Evolutionary conservation across 2,888 invertebrate species (phyloP), one percentile per base, ranked within the genome.

Genomic region (Sinodicranocentrus sp.): DNA sequence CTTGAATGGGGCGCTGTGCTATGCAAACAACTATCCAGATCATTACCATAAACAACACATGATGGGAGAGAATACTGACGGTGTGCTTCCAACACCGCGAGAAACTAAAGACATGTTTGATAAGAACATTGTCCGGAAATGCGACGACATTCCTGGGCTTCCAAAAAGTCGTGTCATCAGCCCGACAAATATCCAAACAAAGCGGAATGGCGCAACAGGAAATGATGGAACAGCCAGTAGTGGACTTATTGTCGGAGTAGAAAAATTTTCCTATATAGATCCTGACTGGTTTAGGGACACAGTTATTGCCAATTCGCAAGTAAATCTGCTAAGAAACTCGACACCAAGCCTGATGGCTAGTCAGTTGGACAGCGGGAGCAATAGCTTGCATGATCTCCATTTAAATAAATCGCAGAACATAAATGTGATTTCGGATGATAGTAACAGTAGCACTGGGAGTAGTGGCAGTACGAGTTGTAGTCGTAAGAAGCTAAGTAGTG

Each of bases 261-360:
- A 87, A 52, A 88, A 87, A 70, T 88, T 87, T 54, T 82, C 85
- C 10, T 88, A 88, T 71, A 86, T 86, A 63, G 88, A 88, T 76
- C 86, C 88, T 0, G 88, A 88, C 63, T 88, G 87, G 88, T 88
- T 85, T 84, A 85, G 86, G 23, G 88, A 88, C 68, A 86, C 86
- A 10, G 87, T 88, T 44, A 86, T 86, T 78, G 85, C 84, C 76
- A 87, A 87, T 75, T 88, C 87, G 25, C 85, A 87, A 82, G 82
- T 87, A 73, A 88, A 87, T 84, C 63, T 87, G 6, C 72, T 87
- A 15, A 68, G 73, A 52, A 67, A 21, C 23, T 70, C 80, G 17
- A 71, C 57, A 8, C 85, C 86, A 57, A 77, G 57, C 25, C 28
- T 59, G 43, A 39, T 57, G 57, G 68, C 19, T 0, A n/a, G 33